Evolutionary conservation across 2,888 invertebrate species (phyloP).

Genomic region (Willowsia nigromaculata): DNA sequence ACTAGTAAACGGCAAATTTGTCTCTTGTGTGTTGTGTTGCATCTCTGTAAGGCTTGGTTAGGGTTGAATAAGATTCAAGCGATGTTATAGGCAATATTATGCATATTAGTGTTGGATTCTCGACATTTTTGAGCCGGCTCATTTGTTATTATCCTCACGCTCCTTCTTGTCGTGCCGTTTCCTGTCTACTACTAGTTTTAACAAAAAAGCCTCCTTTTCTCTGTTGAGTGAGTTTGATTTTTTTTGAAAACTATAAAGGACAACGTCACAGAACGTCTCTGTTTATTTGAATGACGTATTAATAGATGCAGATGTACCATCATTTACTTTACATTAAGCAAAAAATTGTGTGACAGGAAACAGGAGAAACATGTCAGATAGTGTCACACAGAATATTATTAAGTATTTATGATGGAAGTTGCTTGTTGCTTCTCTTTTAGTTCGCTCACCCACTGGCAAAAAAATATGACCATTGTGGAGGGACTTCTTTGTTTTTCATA

Average conservation of each 20-base stretch:
- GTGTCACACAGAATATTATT: background rate
- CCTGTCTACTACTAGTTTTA: constrained; percentile 2
- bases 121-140: background rate
- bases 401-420: background rate
- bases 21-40: too few species aligned
- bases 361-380: constrained; percentile 14
- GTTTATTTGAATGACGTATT: too few species aligned
- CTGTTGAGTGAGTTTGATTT: background rate
- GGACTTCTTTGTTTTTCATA: background rate
- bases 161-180: constrained; percentile 30
- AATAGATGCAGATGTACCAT: too few species aligned
- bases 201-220: background rate
- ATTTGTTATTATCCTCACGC: constrained; percentile 49
- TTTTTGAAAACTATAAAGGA: background rate
- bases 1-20: too few species aligned
- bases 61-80: too few species aligned
- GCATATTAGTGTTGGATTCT: too few species aligned
- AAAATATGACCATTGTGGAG: background rate
- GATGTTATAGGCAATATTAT: too few species aligned
- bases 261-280: background rate
- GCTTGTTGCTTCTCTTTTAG: background rate
- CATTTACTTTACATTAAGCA: background rate
- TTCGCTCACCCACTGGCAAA: background rate
- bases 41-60: too few species aligned
- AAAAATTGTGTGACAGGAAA: background rate